Conservation (phyloP, 37 sponge, comb jelly and placozoan genomes). For the Theonella swinhoei region DNA sequence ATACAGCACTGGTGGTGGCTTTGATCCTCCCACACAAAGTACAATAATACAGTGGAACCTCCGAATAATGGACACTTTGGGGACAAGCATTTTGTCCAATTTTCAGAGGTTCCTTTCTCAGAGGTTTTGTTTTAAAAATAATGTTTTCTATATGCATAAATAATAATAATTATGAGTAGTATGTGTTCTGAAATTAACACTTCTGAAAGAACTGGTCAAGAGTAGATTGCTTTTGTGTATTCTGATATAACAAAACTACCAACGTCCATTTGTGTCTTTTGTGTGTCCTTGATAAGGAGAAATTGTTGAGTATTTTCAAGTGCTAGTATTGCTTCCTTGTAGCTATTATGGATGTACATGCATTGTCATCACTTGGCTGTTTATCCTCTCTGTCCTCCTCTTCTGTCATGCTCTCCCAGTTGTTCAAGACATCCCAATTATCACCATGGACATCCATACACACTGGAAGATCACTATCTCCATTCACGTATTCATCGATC, state of each 20-base stretch:
- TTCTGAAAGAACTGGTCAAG: background rate
- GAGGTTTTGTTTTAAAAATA: background rate
- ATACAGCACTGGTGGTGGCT: too few species aligned
- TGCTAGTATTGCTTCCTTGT: background rate
- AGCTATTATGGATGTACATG: background rate
- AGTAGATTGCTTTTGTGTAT: background rate
- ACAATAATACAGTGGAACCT: background rate
- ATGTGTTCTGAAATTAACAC: background rate
- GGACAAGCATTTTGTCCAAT: background rate
- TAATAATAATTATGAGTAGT: background rate
- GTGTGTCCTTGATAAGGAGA: background rate
- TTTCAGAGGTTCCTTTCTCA: background rate
- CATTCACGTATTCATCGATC: slow-evolving; percentile 5
- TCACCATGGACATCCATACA: background rate
- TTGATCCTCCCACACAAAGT: too few species aligned
- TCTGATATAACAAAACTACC: background rate
- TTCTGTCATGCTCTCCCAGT: background rate
- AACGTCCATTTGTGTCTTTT: background rate
- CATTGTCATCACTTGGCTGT: background rate
- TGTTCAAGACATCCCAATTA: background rate
- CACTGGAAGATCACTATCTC: background rate
- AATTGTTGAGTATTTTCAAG: background rate
- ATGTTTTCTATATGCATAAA: background rate
- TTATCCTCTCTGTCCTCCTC: background rate
- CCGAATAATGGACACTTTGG: background rate